Evolutionary conservation across 2,113 vertebrate species (phyloP).

Genomic region (Platichthys stellatus): DNA sequence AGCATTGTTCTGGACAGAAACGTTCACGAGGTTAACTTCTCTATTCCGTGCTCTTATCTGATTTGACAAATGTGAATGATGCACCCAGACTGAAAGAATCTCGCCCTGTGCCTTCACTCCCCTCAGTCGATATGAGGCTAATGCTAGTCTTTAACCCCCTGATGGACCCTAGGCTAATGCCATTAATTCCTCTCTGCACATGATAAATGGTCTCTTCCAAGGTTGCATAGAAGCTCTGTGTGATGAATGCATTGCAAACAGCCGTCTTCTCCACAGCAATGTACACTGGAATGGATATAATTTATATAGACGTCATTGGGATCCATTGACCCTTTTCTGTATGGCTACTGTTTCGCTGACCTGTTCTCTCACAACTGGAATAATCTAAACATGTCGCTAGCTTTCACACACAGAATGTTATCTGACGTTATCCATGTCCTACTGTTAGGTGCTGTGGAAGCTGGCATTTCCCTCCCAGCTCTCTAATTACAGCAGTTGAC

Average conservation of each 20-base stretch:
- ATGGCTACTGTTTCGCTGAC: slow-evolving; percentile 34
- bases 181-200: slow-evolving; percentile 56
- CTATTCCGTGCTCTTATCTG: slow-evolving; percentile 59
- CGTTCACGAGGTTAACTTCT: slow-evolving; percentile 66
- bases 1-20: slow-evolving; percentile 56
- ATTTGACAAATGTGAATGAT: slow-evolving; percentile 68
- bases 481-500: slow-evolving; percentile 46
- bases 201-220: slow-evolving; percentile 56
- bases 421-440: slow-evolving; percentile 10
- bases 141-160: slow-evolving; percentile 73
- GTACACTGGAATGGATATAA: slow-evolving; percentile 25
- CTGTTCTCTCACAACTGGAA: neutral
- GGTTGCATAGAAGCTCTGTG: slow-evolving; percentile 23
- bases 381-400: slow-evolving; percentile 17
- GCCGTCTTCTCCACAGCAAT: slow-evolving; percentile 37
- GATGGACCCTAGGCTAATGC: slow-evolving; percentile 63
- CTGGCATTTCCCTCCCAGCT: slow-evolving; percentile 24
- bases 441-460: slow-evolving; percentile 9
- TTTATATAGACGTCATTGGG: slow-evolving; percentile 65
- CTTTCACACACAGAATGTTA: slow-evolving; percentile 10
- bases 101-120: slow-evolving; percentile 5
- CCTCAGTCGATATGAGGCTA: slow-evolving; percentile 60
- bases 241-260: slow-evolving; percentile 32
- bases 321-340: slow-evolving; percentile 47
- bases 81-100: slow-evolving; percentile 26